These are phyloP conservation scores for Myotis daubentonii DNA, from an alignment of 2,797 vertebrate species.

Conservation along the genomic window DNA sequence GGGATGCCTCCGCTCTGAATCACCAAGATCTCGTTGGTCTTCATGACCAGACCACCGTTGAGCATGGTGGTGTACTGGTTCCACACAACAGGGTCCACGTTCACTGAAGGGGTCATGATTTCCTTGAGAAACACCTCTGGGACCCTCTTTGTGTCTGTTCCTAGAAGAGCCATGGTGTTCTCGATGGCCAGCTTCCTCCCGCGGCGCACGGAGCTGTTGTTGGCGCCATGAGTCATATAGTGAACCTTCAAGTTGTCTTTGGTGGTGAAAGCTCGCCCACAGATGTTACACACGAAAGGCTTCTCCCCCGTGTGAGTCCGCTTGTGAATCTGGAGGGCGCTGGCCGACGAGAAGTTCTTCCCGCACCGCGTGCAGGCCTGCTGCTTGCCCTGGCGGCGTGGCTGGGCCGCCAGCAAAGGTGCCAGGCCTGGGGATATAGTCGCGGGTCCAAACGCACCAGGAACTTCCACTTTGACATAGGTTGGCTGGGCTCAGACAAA, in stretches of 20 bases:
- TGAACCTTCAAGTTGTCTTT: slow-evolving; percentile 99
- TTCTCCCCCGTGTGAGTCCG: slow-evolving; percentile 99
- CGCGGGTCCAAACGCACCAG: slow-evolving; percentile 90
- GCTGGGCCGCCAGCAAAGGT: slow-evolving; percentile 85
- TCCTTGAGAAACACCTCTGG: slow-evolving; percentile 96
- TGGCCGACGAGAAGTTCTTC: slow-evolving; percentile 99
- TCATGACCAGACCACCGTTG: slow-evolving; percentile 94
- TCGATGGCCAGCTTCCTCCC: slow-evolving; percentile 96
- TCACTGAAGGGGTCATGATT: slow-evolving; percentile 88
- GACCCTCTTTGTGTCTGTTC: slow-evolving; percentile 91
- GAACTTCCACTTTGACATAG: slow-evolving; percentile 94
- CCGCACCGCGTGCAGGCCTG: slow-evolving; percentile 94
- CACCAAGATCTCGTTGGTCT: slow-evolving; percentile 98
- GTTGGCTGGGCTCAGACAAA: slow-evolving; percentile 91
- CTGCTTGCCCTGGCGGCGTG: slow-evolving; percentile 92
- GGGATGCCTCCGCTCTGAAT: slow-evolving; percentile 97
- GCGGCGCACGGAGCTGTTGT: slow-evolving; percentile 93
- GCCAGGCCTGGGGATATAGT: slow-evolving; percentile 85
- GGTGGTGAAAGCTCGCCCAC: slow-evolving; percentile 97
- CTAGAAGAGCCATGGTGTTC: slow-evolving; percentile 94
- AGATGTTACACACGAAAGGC: slow-evolving; percentile 97
- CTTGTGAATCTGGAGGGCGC: slow-evolving; percentile 97
- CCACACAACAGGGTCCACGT: slow-evolving; percentile 94
- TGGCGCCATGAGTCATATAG: slow-evolving; percentile 88
- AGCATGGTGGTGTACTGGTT: slow-evolving; percentile 96